phyloP scores from a whole-genome alignment of 2,797 vertebrate genomes.

The Hybognathus amarus region DNA sequence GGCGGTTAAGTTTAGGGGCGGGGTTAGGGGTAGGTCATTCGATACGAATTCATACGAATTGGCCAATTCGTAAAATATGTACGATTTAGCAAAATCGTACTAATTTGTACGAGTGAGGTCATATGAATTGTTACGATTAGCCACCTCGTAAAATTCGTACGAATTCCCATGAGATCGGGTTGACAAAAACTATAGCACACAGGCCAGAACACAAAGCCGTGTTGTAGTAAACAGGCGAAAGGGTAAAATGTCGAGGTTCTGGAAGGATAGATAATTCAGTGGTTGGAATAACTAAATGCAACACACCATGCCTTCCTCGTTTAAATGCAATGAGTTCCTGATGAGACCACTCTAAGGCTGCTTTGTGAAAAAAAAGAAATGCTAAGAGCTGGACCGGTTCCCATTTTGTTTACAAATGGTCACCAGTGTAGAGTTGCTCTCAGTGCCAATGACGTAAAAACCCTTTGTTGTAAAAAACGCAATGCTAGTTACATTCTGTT shows the following conservation, averaged over 20 bases:
- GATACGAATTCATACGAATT: too few relatives aligned
- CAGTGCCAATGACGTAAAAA: constrained; percentile 5
- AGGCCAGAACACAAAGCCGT: constrained; percentile 20
- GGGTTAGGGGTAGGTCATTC: too few relatives aligned
- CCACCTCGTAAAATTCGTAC: too few relatives aligned
- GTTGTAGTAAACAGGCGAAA: constrained; percentile 29
- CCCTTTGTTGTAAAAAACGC: background rate
- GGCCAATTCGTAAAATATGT: too few relatives aligned
- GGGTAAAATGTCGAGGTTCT: constrained; percentile 27
- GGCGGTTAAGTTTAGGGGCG: too few relatives aligned
- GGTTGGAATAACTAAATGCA: constrained; percentile 65
- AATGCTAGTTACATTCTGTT: background rate
- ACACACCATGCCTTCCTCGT: constrained; percentile 72
- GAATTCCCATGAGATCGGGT: too few relatives aligned
- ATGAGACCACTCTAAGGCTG: constrained; percentile 65
- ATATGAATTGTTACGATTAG: too few relatives aligned
- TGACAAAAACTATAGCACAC: background rate
- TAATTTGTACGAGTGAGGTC: too few relatives aligned
- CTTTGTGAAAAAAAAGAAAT: constrained; percentile 45
- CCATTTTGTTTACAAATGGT: constrained; percentile 60
- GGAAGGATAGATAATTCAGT: constrained; percentile 57
- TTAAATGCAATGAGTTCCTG: constrained; percentile 71
- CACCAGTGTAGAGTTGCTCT: constrained; percentile 62
- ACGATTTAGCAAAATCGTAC: too few relatives aligned
- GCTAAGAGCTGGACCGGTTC: constrained; percentile 61